Percentiles rank a stretch among this genome's conserved stretches.
Conservation (phyloP, 2,797 vertebrate genomes). For the Girardinus metallicus region DNA sequence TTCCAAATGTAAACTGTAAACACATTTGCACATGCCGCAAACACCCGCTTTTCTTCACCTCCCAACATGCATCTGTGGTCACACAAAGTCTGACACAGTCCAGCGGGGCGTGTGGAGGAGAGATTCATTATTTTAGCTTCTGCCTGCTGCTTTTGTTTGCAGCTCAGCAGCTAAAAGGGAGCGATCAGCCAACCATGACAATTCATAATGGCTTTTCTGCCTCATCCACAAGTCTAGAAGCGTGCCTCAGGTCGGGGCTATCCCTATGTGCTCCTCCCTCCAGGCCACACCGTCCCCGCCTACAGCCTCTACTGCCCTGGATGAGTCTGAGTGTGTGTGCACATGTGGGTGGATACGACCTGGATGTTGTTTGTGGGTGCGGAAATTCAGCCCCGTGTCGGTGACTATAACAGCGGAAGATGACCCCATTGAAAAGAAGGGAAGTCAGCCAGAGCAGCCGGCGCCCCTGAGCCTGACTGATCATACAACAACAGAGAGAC, state of each 20-base stretch:
- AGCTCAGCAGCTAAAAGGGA: slow-evolving; percentile 80
- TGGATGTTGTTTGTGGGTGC: slow-evolving; percentile 21
- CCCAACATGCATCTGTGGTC: slow-evolving; percentile 71
- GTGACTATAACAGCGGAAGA: slow-evolving; percentile 76
- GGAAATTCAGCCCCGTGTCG: slow-evolving; percentile 59
- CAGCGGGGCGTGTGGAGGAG: slow-evolving; percentile 55
- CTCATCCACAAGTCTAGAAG: slow-evolving; percentile 85
- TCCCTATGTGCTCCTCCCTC: slow-evolving; percentile 46
- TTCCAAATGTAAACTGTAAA: background rate
- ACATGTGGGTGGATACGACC: slow-evolving; percentile 22
- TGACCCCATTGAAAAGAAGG: slow-evolving; percentile 74
- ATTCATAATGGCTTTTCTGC: slow-evolving; percentile 84
- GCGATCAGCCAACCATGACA: slow-evolving; percentile 83
- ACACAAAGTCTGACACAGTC: slow-evolving; percentile 64
- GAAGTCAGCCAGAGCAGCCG: slow-evolving; percentile 67
- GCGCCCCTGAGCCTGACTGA: slow-evolving; percentile 72
- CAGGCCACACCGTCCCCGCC: background rate
- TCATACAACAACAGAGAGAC: slow-evolving; percentile 65
- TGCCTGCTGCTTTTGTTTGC: slow-evolving; percentile 80
- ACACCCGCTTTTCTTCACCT: slow-evolving; percentile 36
- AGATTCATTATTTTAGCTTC: slow-evolving; percentile 82
- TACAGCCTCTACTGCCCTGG: slow-evolving; percentile 41
- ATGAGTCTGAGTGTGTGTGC: slow-evolving; percentile 38
- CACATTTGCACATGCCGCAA: slow-evolving; percentile 13
- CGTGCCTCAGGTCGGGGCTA: slow-evolving; percentile 78